These are phyloP conservation scores for Steatocranus sp. DNA, from an alignment of 2,797 vertebrate genomes.

Conservation along the genomic window DNA sequence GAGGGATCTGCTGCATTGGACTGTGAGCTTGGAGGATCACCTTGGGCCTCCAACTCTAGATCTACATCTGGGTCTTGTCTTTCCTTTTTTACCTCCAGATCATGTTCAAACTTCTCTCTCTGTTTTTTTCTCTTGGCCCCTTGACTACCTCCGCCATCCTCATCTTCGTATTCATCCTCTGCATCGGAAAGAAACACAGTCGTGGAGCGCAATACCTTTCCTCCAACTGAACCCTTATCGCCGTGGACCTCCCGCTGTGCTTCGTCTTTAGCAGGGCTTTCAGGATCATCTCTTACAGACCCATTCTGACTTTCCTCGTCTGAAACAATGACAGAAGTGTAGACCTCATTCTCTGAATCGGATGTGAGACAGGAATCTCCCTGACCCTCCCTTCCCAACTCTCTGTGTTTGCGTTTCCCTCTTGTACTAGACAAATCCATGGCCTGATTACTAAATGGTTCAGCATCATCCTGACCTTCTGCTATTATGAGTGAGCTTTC, in stretches of 20 bases:
- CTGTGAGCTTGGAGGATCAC: slow-evolving; percentile 72
- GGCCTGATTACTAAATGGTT: slow-evolving; percentile 62
- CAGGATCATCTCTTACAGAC: slow-evolving; percentile 55
- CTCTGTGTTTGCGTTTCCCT: slow-evolving; percentile 52
- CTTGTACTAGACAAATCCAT: slow-evolving; percentile 74
- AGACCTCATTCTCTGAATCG: slow-evolving; percentile 77
- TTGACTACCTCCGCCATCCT: slow-evolving; percentile 60
- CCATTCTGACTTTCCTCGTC: slow-evolving; percentile 78
- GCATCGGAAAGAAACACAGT: slow-evolving; percentile 81
- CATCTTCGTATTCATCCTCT: slow-evolving; percentile 79
- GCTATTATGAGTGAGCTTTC: slow-evolving; percentile 74
- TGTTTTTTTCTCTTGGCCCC: slow-evolving; percentile 66
- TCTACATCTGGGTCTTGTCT: slow-evolving; percentile 76
- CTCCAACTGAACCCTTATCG: slow-evolving; percentile 65
- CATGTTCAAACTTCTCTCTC: slow-evolving; percentile 65
- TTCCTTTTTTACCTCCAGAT: slow-evolving; percentile 72
- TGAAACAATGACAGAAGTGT: slow-evolving; percentile 78
- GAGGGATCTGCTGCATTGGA: slow-evolving; percentile 47
- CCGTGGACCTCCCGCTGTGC: slow-evolving; percentile 44
- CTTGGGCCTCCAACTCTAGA: slow-evolving; percentile 78
- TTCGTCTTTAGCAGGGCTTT: slow-evolving; percentile 69
- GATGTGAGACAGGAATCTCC: slow-evolving; percentile 76
- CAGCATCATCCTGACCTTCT: slow-evolving; percentile 70
- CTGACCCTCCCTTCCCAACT: slow-evolving; percentile 52
- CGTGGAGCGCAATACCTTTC: slow-evolving; percentile 80